Evolutionary conservation across 2,113 vertebrate species (phyloP), one percentile per base, ranked within the genome.

Genomic region (Promerops cafer): DNA sequence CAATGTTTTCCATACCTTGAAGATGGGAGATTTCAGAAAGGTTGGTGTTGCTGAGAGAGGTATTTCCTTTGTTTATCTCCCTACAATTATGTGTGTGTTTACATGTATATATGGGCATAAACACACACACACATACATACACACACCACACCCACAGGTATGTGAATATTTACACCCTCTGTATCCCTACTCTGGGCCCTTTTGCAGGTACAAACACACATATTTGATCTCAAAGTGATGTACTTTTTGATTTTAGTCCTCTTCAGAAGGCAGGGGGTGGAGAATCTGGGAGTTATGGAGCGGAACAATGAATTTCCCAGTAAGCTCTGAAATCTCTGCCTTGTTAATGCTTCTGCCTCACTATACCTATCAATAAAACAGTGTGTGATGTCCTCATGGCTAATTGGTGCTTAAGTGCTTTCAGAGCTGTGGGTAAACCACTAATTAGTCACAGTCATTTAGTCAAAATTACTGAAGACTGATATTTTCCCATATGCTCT

Each of bases 401-500:
- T 94, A 79, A 90, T 64, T 75, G 37, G 26, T 88, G 64, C 65
- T 64, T 70, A 93, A 92, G 60, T 89, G 54, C 49, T 92, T 69
- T 89, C 75, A 90, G 71, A 63, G 27, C 75, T 60, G 24, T 71
- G 90, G 70, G 77, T 61, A 74, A 72, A 85, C 54, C 64, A 30
- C 91, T 88, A 83, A 92, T 87, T 74, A 87, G 66, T 93, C 72
- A 77, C 72, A 93, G 53, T 71, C 26, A 71, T 88, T 96, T 86
- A 75, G 83, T 60, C 76, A 90, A 53, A 96, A 77, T 78, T 65
- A 37, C 64, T 63, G 0, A 76, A 86, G 20, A 54, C 75, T 74
- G 59, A 12, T 92, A 66, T 93, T 96, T 92, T 88, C 56, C 44
- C 76, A 65, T 80, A 60, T 81, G 60, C 31, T 68, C 13, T 54